These are phyloP conservation scores for Rhynchophorus ferrugineus DNA, from an alignment of 1,140 invertebrate species.

Conservation along the genomic window DNA sequence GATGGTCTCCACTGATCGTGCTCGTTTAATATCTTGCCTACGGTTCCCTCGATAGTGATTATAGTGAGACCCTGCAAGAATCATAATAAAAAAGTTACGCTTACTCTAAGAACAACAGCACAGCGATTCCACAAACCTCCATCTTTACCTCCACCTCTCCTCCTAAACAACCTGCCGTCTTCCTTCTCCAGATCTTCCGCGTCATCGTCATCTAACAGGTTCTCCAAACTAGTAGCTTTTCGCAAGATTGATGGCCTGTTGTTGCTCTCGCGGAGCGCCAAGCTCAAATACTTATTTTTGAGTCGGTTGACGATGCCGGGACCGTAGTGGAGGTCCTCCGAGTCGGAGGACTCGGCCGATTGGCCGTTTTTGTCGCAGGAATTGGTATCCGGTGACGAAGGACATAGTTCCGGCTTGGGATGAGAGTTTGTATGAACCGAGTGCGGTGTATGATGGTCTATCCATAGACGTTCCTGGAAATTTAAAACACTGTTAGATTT, in stretches of 20 bases:
- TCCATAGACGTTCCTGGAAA: slow-evolving; percentile 33
- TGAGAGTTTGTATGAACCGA: background rate
- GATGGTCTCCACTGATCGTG: slow-evolving; percentile 74
- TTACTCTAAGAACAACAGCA: too few relatives aligned
- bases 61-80: slow-evolving; percentile 7
- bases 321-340: slow-evolving; percentile 79
- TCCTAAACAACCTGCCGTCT: slow-evolving; percentile 10
- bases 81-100: too few relatives aligned
- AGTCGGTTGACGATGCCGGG: slow-evolving; percentile 85
- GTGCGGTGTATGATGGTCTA: slow-evolving; percentile 15
- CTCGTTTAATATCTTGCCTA: slow-evolving; percentile 68
- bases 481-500: too few relatives aligned
- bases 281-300: slow-evolving; percentile 73
- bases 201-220: slow-evolving; percentile 65
- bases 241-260: slow-evolving; percentile 57
- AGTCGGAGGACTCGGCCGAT: slow-evolving; percentile 42
- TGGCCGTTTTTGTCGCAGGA: slow-evolving; percentile 20
- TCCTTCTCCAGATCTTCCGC: slow-evolving; percentile 34
- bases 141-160: slow-evolving; percentile 8
- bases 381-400: slow-evolving; percentile 10
- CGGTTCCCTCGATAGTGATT: slow-evolving; percentile 39
- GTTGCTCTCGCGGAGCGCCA: slow-evolving; percentile 62
- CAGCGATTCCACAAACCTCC: too few relatives aligned
- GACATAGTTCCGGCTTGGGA: background rate
- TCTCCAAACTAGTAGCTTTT: slow-evolving; percentile 76